These are phyloP conservation scores for Heliconius eleuchia DNA, from an alignment of 1,140 invertebrate genomes.

Conservation along the genomic window DNA sequence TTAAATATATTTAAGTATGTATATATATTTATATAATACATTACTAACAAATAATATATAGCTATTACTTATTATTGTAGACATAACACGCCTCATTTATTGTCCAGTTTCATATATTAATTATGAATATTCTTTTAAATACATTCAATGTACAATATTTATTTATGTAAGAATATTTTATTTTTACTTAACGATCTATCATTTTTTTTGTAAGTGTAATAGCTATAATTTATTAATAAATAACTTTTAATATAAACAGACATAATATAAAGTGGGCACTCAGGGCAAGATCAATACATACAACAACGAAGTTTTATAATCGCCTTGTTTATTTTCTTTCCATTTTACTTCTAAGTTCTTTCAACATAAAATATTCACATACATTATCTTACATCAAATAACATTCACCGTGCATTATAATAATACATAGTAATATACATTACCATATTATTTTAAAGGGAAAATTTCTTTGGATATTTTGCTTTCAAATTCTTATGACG, in stretches of 20 bases:
- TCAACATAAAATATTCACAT: conserved; percentile 75
- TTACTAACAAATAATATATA: too few species aligned
- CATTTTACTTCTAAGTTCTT: conserved; percentile 67
- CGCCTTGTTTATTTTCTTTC: conserved; percentile 73
- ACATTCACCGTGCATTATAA: conserved; percentile 71
- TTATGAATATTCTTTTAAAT: too few species aligned
- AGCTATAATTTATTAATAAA: not conserved
- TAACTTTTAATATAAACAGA: not conserved
- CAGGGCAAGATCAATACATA: conserved; percentile 41
- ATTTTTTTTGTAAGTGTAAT: too few species aligned
- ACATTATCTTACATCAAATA: conserved; percentile 71
- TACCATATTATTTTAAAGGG: conserved; percentile 59
- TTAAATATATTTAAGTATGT: too few species aligned
- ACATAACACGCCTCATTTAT: too few species aligned
- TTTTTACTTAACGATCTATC: too few species aligned
- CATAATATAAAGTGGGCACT: conserved; percentile 14
- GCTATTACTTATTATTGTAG: too few species aligned
- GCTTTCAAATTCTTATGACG: conserved; percentile 45
- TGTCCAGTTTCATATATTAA: too few species aligned
- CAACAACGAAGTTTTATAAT: conserved; percentile 54
- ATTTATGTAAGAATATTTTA: too few species aligned
- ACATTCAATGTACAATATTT: too few species aligned
- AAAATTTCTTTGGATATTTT: conserved; percentile 73
- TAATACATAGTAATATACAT: conserved; percentile 53
- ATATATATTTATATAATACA: too few species aligned